These are phyloP conservation scores for Trogon surrucura DNA, from an alignment of 2,113 vertebrate species.

Conservation along the genomic window DNA sequence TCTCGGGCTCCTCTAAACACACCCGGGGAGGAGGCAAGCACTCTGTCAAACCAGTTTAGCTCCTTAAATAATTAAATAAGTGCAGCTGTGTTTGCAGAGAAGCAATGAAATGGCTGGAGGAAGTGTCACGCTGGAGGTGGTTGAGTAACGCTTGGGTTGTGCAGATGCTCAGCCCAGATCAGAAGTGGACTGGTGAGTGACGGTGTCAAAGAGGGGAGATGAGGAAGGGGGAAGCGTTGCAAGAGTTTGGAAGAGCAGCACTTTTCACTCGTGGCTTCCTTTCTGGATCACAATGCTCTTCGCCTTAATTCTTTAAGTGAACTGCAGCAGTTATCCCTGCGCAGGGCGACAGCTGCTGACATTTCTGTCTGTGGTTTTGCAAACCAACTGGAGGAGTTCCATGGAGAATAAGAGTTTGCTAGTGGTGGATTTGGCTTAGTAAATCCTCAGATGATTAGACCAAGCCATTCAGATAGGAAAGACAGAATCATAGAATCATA, in stretches of 20 bases:
- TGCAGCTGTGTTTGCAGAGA: neutral
- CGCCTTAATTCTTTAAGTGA: neutral
- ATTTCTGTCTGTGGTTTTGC: neutral
- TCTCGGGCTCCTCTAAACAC: constrained; percentile 37
- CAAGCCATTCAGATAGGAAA: neutral
- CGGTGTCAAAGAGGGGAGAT: neutral
- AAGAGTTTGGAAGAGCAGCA: neutral
- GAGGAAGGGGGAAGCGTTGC: neutral
- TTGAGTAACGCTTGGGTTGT: neutral
- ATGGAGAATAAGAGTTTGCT: neutral
- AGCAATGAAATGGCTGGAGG: neutral
- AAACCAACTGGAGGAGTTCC: neutral
- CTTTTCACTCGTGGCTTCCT: neutral
- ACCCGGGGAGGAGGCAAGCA: constrained; percentile 1
- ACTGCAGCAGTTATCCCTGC: neutral
- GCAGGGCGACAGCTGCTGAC: neutral
- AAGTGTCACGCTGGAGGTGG: neutral
- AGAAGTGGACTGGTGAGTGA: neutral
- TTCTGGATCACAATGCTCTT: neutral
- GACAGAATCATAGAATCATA: no score
- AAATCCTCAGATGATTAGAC: neutral
- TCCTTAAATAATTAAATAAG: constrained; percentile 7
- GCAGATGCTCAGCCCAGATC: neutral
- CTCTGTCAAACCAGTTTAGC: constrained; percentile 39
- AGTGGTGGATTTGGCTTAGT: neutral